Evolutionary conservation across 2,113 vertebrate genomes (phyloP).

Genomic region (Fukomys damarensis): DNA sequence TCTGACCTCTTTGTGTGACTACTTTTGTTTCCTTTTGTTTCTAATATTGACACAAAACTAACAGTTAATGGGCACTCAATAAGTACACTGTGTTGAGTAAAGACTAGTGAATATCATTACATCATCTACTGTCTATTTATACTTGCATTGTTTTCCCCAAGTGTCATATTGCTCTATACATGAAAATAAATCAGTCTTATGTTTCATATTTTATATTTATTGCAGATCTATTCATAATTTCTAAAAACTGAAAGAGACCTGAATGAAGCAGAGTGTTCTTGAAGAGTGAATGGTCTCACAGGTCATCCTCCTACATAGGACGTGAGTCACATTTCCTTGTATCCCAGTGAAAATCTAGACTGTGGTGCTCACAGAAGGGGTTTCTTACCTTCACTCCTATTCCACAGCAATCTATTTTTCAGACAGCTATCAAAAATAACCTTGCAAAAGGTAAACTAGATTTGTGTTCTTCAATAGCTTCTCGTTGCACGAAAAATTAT

Average conservation of each 20-base stretch:
- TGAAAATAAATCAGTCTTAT: background rate
- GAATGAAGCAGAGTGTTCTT: background rate
- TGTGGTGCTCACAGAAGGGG: background rate
- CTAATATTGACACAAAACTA: background rate
- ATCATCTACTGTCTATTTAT: background rate
- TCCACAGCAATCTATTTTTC: background rate
- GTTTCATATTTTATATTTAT: background rate
- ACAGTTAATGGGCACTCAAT: background rate
- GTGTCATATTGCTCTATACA: background rate
- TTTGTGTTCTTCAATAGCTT: background rate
- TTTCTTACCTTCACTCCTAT: background rate
- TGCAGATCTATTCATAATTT: background rate
- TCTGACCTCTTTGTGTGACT: background rate
- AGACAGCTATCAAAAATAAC: background rate
- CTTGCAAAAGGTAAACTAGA: background rate
- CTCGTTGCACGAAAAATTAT: background rate
- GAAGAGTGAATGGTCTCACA: background rate
- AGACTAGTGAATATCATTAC: background rate
- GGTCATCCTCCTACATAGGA: background rate
- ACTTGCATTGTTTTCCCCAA: background rate
- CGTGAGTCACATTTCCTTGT: background rate
- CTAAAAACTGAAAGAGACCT: background rate
- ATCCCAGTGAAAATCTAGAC: background rate
- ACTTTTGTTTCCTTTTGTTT: background rate
- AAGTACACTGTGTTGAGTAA: background rate